Base-by-base conservation (phyloP, 2,888 invertebrate species). In the Chouioia cunea region DNA sequence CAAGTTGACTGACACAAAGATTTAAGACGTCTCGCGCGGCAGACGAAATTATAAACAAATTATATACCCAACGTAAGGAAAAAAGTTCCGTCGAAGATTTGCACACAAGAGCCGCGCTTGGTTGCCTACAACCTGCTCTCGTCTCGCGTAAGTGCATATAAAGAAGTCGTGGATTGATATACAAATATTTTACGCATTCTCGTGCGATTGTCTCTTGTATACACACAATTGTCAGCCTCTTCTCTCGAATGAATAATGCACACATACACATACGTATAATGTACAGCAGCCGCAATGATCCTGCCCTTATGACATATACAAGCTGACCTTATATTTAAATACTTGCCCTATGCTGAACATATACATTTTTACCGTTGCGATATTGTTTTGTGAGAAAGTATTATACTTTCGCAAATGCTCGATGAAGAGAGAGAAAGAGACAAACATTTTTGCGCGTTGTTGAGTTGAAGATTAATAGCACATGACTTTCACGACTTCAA, bases 221-320 rank as follows among this genome's bases (percentile, higher is more conserved):
- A 48, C 16, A 27, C 36, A 23, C 27, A 53, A 63, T 69, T 57
- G 62, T 48, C 57, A 50, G 48, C 56, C 68, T 48, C n/a, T 43
- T 4, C n/a, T 57, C 15, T 18, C 18, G 15, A 23, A 64, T 64
- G 69, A 69, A 64, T 69, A 63, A 69, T 64, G 57, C 63, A 68
- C 36, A n/a, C n/a, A n/a, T n/a, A n/a, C n/a, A n/a, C n/a, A n/a
- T n/a, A n/a, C n/a, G n/a, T n/a, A n/a, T n/a, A n/a, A 57, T 47
- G 47, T 36, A 14, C 22, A 23, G 4, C 23, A 23, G 47, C 48
- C 27, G 47, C 50, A 12, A 36, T 27, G 48, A 50, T 43, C 22
- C 53, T 59, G 59, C 52, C 46, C 59, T 59, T 58, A 46, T 59
- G 66, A 52, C 50, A 57, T n/a, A n/a, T 53, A 23, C 23, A 18